These are phyloP conservation scores for Euschistus heros DNA, from an alignment of 1,140 invertebrate species.

Conservation along the genomic window DNA sequence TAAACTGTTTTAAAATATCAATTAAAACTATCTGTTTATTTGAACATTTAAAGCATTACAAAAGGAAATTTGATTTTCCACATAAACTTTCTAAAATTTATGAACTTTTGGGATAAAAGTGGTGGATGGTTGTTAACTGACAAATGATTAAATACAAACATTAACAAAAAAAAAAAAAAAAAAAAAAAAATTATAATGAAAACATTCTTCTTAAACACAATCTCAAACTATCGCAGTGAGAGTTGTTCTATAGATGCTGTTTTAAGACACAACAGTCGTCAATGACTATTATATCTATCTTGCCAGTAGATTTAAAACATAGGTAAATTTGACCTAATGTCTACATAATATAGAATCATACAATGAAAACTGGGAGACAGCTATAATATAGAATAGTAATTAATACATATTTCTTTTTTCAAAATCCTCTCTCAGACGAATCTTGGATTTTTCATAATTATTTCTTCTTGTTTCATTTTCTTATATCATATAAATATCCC, in stretches of 20 bases:
- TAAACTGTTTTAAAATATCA: slow-evolving; percentile 4
- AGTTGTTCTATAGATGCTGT: too few relatives aligned
- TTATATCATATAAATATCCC: slow-evolving; percentile 16
- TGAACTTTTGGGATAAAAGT: slow-evolving; percentile 12
- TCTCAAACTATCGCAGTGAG: too few relatives aligned
- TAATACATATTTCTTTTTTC: slow-evolving; percentile 23
- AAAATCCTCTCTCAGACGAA: slow-evolving; percentile 27
- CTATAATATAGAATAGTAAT: slow-evolving; percentile 20
- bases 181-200: too few relatives aligned
- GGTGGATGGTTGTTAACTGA: slow-evolving; percentile 10
- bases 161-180: too few relatives aligned
- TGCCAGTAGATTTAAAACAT: slow-evolving; percentile 13
- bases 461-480: neutral
- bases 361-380: slow-evolving; percentile 20
- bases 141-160: slow-evolving; percentile 1
- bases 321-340: slow-evolving; percentile 10
- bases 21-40: slow-evolving; percentile 20
- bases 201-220: too few relatives aligned
- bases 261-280: neutral
- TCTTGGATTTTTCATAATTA: slow-evolving; percentile 19
- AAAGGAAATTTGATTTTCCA: slow-evolving; percentile 3
- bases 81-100: slow-evolving; percentile 7
- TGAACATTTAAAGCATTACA: slow-evolving; percentile 9
- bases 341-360: slow-evolving; percentile 23
- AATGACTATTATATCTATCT: neutral